Evolutionary conservation across 2,888 invertebrate species (phyloP).

Genomic region (Ellobium chinense): DNA sequence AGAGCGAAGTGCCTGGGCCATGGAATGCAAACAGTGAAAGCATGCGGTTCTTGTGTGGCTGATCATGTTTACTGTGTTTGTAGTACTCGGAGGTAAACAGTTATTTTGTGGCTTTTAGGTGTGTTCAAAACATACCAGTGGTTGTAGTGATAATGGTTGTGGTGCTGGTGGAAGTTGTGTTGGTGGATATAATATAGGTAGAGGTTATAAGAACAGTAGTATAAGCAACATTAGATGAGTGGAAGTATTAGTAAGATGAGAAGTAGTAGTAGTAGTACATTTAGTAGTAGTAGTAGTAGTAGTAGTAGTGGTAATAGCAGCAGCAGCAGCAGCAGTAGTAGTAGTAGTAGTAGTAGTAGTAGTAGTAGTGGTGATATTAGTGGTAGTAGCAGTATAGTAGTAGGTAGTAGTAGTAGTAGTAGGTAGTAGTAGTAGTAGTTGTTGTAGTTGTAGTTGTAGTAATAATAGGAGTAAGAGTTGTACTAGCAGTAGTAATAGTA

Average conservation of each 20-base stretch:
- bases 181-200: too few species aligned
- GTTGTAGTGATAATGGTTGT: too few species aligned
- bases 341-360: conserved; percentile 24
- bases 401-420: conserved; percentile 16
- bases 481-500: conserved; percentile 6
- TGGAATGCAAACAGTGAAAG: too few species aligned
- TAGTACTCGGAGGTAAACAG: too few species aligned
- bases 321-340: background rate
- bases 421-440: conserved; percentile 15
- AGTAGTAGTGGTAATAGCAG: background rate
- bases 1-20: too few species aligned
- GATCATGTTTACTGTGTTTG: too few species aligned
- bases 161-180: too few species aligned
- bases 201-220: too few species aligned
- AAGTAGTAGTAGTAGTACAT: background rate
- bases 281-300: background rate
- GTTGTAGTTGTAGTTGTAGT: conserved; percentile 1
- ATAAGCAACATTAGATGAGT: too few species aligned
- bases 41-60: too few species aligned
- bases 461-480: background rate
- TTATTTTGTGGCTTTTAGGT: too few species aligned
- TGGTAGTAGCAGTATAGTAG: conserved; percentile 20
- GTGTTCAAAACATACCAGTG: too few species aligned
- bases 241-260: background rate
- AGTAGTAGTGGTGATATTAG: conserved; percentile 6